Percentiles rank a stretch among this genome's conserved stretches.
These are phyloP conservation scores for Silurus lanzhouensis DNA, from an alignment of 2,797 vertebrate species.

Conservation along the genomic window DNA sequence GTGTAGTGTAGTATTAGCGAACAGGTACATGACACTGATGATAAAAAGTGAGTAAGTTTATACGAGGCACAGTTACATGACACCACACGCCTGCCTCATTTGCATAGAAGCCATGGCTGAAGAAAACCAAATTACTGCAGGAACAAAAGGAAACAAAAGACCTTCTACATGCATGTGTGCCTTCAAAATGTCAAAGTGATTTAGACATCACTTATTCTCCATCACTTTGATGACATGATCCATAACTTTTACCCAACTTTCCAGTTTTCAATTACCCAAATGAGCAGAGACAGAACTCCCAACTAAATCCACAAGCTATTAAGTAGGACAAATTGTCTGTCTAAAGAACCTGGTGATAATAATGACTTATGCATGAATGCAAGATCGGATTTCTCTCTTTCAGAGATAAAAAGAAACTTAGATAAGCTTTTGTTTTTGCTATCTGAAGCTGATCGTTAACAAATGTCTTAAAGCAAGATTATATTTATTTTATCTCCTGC, in stretches of 20 bases:
- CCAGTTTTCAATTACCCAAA: conserved; percentile 45
- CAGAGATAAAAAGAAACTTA: background rate
- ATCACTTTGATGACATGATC: background rate
- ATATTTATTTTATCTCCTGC: background rate
- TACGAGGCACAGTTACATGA: conserved; percentile 14
- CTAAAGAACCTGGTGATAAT: conserved; percentile 20
- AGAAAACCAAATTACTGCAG: conserved; percentile 26
- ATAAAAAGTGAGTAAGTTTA: background rate
- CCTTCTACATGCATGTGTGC: conserved; percentile 26
- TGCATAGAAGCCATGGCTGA: conserved; percentile 33
- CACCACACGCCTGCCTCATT: conserved; percentile 28
- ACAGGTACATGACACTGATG: conserved; percentile 1
- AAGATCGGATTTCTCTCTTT: background rate
- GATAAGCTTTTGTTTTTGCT: background rate
- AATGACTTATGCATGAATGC: conserved; percentile 13
- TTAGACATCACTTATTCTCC: conserved; percentile 15
- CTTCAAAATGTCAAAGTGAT: conserved; percentile 44
- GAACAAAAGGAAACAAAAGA: conserved; percentile 27
- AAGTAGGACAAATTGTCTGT: conserved; percentile 12
- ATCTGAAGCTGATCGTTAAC: background rate
- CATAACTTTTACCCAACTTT: conserved; percentile 28
- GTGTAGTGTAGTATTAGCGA: background rate
- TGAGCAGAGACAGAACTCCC: conserved; percentile 41
- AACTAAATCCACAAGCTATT: conserved; percentile 24
- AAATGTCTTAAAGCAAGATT: background rate